These are phyloP conservation scores for Myanophis thanlyinensis DNA, from an alignment of 2,113 vertebrate genomes.

Conservation along the genomic window DNA sequence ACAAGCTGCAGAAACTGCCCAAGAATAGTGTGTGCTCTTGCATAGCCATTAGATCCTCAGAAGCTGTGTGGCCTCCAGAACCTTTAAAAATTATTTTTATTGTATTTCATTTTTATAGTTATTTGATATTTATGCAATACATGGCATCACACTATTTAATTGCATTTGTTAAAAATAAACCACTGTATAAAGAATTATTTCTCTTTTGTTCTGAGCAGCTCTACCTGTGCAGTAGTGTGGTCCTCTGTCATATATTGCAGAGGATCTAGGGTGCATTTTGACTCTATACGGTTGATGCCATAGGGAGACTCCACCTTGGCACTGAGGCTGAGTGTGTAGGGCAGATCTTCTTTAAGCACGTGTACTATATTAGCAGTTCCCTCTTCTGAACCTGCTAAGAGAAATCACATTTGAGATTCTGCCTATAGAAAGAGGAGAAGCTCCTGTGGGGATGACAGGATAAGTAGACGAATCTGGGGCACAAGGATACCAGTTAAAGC, in stretches of 20 bases:
- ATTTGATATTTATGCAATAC: too few species aligned
- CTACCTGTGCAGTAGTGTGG: slow-evolving; percentile 72
- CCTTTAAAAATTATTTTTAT: too few species aligned
- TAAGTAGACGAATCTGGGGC: not conserved
- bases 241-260: slow-evolving; percentile 66
- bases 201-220: not conserved
- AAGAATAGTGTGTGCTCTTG: too few species aligned
- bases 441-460: not conserved
- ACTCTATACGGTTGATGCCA: slow-evolving; percentile 74
- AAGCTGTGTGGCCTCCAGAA: too few species aligned
- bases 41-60: too few species aligned
- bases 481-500: not conserved
- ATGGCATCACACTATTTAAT: too few species aligned
- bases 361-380: slow-evolving; percentile 12
- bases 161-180: too few species aligned
- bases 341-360: slow-evolving; percentile 43
- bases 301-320: slow-evolving; percentile 69
- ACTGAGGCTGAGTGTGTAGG: slow-evolving; percentile 74
- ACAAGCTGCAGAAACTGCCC: too few species aligned
- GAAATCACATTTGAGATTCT: not conserved
- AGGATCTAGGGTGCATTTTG: slow-evolving; percentile 66
- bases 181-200: too few species aligned
- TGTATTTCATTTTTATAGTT: too few species aligned
- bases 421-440: not conserved
- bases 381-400: slow-evolving; percentile 7